Evolutionary conservation across 2,113 vertebrate genomes (phyloP).

Genomic region (Sylvicapra grimmia): DNA sequence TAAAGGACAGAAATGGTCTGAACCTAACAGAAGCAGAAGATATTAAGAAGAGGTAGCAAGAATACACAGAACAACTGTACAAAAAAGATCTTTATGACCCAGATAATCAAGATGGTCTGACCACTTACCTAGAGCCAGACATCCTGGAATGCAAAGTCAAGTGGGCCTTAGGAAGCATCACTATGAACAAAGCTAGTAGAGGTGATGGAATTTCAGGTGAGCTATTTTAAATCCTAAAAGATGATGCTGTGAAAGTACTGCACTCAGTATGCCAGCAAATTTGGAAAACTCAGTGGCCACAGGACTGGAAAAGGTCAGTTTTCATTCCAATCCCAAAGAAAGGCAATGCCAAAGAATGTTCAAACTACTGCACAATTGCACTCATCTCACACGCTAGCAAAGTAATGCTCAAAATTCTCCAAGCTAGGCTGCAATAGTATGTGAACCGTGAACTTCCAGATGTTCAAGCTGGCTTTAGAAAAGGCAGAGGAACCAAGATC

Average conservation of each 20-base stretch:
- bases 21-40: background rate
- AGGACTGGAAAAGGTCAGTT: background rate
- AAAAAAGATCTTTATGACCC: background rate
- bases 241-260: background rate
- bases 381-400: background rate
- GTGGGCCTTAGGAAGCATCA: background rate
- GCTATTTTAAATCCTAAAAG: background rate
- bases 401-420: background rate
- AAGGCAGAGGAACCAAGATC: background rate
- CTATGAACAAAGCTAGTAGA: background rate
- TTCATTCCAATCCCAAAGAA: background rate
- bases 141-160: background rate
- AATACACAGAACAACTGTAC: background rate
- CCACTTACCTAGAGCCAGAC: background rate
- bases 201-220: background rate
- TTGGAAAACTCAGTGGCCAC: background rate
- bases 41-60: background rate
- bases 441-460: background rate
- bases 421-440: background rate
- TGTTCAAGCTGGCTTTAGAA: background rate
- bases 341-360: background rate
- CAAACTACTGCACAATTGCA: rapidly evolving
- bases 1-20: background rate
- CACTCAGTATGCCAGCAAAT: background rate
- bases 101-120: background rate